Conservation (phyloP, 2,888 invertebrate species). For the Linyphia triangularis region DNA sequence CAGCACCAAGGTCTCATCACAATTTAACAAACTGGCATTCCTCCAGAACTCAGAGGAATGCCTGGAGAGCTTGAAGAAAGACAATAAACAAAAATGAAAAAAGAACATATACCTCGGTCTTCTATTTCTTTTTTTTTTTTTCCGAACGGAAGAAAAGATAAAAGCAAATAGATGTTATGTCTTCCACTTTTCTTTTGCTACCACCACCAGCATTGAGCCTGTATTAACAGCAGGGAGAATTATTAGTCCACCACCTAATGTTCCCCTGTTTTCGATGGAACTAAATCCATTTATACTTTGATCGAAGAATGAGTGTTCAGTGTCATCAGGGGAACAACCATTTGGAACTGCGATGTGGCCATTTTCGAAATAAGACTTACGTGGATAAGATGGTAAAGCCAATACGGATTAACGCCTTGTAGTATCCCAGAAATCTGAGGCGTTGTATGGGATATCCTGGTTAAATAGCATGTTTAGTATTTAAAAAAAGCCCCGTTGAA, state of each 20-base stretch:
- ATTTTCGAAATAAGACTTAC: too few relatives aligned
- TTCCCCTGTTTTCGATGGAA: background rate
- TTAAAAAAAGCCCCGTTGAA: too few relatives aligned
- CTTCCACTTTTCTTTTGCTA: slow-evolving; percentile 13
- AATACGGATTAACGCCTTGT: too few relatives aligned
- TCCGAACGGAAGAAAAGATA: slow-evolving; percentile 13
- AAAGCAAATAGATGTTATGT: slow-evolving; percentile 57
- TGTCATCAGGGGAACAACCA: slow-evolving; percentile 11
- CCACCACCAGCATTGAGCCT: background rate
- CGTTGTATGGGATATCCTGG: too few relatives aligned
- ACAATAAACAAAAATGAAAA: background rate
- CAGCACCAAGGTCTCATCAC: slow-evolving; percentile 33
- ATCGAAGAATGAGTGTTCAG: slow-evolving; percentile 36
- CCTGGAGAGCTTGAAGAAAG: background rate
- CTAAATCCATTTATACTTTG: slow-evolving; percentile 55
- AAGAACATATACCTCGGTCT: background rate
- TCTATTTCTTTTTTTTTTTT: background rate
- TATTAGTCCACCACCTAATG: slow-evolving; percentile 23
- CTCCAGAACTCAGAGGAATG: slow-evolving; percentile 16
- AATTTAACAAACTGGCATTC: slow-evolving; percentile 46
- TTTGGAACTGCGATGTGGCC: too few relatives aligned
- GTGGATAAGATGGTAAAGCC: too few relatives aligned
- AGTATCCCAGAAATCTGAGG: too few relatives aligned
- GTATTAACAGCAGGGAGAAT: slow-evolving; percentile 36
- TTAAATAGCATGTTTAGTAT: too few relatives aligned